Percentiles rank a stretch among this genome's conserved stretches.
Evolutionary conservation across 1,140 invertebrate species (phyloP).

Genomic region (Leptinotarsa texana): DNA sequence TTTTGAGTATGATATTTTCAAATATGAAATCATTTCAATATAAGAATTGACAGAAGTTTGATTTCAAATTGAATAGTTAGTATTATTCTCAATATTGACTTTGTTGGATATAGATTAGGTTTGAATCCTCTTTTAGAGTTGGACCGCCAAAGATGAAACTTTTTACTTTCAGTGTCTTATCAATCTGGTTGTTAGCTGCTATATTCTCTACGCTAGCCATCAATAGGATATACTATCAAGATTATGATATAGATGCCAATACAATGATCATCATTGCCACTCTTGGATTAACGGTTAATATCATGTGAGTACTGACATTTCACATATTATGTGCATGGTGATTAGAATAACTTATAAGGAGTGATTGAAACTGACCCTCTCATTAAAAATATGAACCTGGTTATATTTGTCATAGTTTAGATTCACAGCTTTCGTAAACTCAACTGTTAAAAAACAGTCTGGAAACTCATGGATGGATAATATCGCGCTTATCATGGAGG

Average conservation of each 20-base stretch:
- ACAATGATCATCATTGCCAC: slow-evolving; percentile 87
- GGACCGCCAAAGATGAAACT: background rate
- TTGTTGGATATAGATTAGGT: no score
- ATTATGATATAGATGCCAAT: slow-evolving; percentile 79
- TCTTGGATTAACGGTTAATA: slow-evolving; percentile 81
- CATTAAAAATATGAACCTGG: background rate
- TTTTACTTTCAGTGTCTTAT: slow-evolving; percentile 55
- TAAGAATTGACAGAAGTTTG: no score
- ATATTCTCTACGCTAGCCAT: slow-evolving; percentile 82
- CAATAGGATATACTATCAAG: slow-evolving; percentile 68
- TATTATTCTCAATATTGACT: no score
- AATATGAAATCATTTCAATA: no score
- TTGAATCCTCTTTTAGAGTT: no score
- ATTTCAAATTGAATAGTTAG: no score
- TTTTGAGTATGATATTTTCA: no score
- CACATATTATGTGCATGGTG: no score
- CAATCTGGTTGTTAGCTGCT: slow-evolving; percentile 89
- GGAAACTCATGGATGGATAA: no score
- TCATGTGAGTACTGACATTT: slow-evolving; percentile 68
- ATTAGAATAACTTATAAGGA: background rate
- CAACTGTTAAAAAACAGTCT: no score
- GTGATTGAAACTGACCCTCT: background rate
- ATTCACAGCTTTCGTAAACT: no score
- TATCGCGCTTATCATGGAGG: no score
- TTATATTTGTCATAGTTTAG: background rate